Conservation (phyloP, 2,797 vertebrate genomes). For the Pangasius djambal region DNA sequence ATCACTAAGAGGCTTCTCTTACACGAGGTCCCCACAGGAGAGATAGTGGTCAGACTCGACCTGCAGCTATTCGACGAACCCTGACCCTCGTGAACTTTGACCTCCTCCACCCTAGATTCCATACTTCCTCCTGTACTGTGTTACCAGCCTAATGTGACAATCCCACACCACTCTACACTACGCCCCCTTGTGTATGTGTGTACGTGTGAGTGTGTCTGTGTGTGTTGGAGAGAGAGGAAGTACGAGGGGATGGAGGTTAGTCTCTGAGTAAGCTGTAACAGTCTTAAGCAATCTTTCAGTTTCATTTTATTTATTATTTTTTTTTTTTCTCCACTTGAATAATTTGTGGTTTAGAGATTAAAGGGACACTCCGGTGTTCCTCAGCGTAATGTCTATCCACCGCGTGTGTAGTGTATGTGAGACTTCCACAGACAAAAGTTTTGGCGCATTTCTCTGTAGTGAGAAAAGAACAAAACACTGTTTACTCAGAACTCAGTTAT, state of each 20-base stretch:
- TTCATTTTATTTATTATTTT: neutral
- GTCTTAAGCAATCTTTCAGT: constrained; percentile 37
- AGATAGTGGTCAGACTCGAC: constrained; percentile 97
- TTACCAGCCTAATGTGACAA: constrained; percentile 70
- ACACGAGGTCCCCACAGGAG: constrained; percentile 97
- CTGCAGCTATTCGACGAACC: constrained; percentile 96
- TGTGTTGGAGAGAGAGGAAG: constrained; percentile 20
- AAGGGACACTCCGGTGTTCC: neutral
- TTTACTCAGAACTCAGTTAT: neutral
- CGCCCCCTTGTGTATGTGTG: constrained; percentile 40
- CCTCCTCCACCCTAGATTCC: constrained; percentile 32
- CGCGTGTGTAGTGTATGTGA: neutral
- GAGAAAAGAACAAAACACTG: neutral
- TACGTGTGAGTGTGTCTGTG: constrained; percentile 35
- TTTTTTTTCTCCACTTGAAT: neutral
- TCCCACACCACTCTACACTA: constrained; percentile 61
- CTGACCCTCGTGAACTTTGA: constrained; percentile 63
- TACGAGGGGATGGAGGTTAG: constrained; percentile 34
- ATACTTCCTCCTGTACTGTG: constrained; percentile 34
- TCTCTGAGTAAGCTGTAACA: constrained; percentile 49
- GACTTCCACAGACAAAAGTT: neutral
- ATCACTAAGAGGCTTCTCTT: constrained; percentile 96
- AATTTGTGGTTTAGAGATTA: neutral
- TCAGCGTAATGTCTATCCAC: neutral
- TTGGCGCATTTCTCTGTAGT: neutral